phyloP scores from a whole-genome alignment of 2,113 vertebrate species.

The Chaetorhynchus papuensis region DNA sequence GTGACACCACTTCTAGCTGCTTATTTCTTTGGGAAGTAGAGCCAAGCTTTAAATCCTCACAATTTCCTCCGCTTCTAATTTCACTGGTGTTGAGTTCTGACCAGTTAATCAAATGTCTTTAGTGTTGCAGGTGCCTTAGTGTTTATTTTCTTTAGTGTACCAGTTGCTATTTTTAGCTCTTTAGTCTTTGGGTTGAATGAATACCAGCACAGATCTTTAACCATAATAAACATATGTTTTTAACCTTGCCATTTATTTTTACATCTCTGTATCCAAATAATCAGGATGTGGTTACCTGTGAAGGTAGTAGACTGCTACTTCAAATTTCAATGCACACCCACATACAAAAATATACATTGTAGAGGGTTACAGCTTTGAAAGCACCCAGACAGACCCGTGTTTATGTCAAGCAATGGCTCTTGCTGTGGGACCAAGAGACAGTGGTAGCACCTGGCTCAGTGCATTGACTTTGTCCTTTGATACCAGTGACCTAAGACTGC shows the following conservation, averaged over 20 bases:
- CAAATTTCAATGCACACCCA: conserved; percentile 60
- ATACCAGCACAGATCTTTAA: conserved; percentile 58
- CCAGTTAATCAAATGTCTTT: conserved; percentile 72
- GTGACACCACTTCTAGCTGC: not conserved
- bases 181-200: conserved; percentile 66
- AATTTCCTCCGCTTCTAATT: conserved; percentile 60
- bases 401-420: not conserved
- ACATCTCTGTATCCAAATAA: conserved; percentile 67
- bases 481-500: not conserved
- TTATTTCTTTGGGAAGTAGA: not conserved
- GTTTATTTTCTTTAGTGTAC: conserved; percentile 73
- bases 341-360: conserved; percentile 65
- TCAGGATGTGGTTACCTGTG: conserved; percentile 78
- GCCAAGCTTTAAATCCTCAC: not conserved
- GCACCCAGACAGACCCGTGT: not conserved
- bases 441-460: not conserved
- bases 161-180: conserved; percentile 70
- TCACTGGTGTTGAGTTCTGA: conserved; percentile 52
- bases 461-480: not conserved
- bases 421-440: not conserved
- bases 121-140: conserved; percentile 67
- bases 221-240: conserved; percentile 68
- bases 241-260: conserved; percentile 75
- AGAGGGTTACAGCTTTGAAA: not conserved
- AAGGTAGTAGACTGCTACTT: conserved; percentile 55